Evolutionary conservation across 2,888 invertebrate genomes (phyloP).

Genomic region (Xestia ashworthii): DNA sequence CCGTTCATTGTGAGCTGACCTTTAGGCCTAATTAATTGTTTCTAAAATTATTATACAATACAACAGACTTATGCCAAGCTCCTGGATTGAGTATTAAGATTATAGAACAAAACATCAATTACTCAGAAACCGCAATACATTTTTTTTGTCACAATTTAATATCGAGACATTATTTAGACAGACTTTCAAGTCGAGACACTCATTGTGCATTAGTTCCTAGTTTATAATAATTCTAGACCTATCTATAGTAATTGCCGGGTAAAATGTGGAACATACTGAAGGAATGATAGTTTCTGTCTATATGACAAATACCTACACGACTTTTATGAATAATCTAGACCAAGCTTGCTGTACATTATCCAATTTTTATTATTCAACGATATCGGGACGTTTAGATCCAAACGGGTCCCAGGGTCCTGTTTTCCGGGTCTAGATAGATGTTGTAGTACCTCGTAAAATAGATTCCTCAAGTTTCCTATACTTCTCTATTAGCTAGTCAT

Average conservation of each 20-base stretch:
- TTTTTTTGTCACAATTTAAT: neutral
- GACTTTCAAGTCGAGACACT: neutral
- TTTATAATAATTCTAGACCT: neutral
- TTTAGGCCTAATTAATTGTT: neutral
- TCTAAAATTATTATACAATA: neutral
- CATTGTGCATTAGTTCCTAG: neutral
- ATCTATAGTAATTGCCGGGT: neutral
- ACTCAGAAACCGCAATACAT: neutral
- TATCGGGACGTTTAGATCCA: neutral
- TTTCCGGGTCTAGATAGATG: neutral
- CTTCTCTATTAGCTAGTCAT: neutral
- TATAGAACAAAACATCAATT: neutral
- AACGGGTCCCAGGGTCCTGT: neutral
- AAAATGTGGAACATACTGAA: neutral
- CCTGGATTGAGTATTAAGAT: neutral
- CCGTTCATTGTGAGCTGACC: neutral
- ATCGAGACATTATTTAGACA: neutral
- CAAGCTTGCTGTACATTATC: neutral
- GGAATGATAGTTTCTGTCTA: neutral
- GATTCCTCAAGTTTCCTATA: neutral
- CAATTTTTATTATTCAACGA: neutral
- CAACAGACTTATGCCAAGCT: neutral
- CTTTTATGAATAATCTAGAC: neutral
- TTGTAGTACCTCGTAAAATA: neutral
- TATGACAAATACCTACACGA: neutral